Conservation (phyloP, 2,888 invertebrate genomes). For the Seladonia tumulorum region DNA sequence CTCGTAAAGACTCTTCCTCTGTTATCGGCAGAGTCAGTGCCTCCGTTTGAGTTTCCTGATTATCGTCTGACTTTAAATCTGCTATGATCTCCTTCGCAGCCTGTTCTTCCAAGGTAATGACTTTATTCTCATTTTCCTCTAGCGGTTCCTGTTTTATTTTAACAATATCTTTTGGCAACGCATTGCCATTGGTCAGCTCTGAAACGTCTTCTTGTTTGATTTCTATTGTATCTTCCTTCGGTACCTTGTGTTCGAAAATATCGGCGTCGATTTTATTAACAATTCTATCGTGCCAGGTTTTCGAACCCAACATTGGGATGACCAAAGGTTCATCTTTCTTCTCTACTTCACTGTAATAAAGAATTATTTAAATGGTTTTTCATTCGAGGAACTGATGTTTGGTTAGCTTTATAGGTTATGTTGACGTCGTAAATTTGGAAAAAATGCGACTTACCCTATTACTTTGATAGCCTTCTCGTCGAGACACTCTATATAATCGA, state of each 20-base stretch:
- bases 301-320: conserved; percentile 86
- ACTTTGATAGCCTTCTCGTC: conserved; percentile 92
- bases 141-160: conserved; percentile 69
- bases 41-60: conserved; percentile 77
- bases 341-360: conserved; percentile 85
- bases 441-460: conserved; percentile 87
- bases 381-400: conserved; percentile 3
- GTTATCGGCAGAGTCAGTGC: conserved; percentile 86
- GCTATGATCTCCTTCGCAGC: conserved; percentile 90
- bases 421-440: conserved; percentile 38
- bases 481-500: conserved; percentile 91
- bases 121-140: conserved; percentile 42
- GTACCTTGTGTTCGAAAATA: conserved; percentile 78
- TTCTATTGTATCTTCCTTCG: conserved; percentile 49
- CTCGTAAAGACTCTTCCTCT: conserved; percentile 86
- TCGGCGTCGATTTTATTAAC: conserved; percentile 85
- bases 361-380: background rate
- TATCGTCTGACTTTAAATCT: conserved; percentile 85
- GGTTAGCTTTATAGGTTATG: conserved; percentile 40
- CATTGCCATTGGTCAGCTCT: conserved; percentile 59
- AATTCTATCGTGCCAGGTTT: conserved; percentile 81
- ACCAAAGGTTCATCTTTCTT: conserved; percentile 86
- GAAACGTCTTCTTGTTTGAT: conserved; percentile 12
- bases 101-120: conserved; percentile 87
- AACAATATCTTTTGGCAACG: background rate